A percentile compares a stretch with the other conserved stretches of the same genome.
These are phyloP conservation scores for Myotis planiceps DNA, from an alignment of 2,797 vertebrate genomes.

Conservation along the genomic window DNA sequence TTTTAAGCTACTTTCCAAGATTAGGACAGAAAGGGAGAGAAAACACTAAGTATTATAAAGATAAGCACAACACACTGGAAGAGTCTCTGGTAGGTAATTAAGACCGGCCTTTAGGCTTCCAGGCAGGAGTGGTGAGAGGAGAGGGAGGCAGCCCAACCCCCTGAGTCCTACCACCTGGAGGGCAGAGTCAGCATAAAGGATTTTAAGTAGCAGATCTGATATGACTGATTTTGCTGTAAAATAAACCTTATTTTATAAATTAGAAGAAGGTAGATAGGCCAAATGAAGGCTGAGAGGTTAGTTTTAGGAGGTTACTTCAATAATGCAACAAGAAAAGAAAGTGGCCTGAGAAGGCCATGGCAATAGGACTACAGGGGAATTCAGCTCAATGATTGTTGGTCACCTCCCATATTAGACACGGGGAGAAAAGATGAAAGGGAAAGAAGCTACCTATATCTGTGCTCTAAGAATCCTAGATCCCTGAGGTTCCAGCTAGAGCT, in stretches of 20 bases:
- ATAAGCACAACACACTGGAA: not conserved
- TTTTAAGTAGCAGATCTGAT: not conserved
- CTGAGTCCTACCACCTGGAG: not conserved
- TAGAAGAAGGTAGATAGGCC: not conserved
- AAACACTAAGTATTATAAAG: not conserved
- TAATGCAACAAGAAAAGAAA: not conserved
- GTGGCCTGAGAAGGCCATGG: rapidly evolving
- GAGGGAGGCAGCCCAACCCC: not conserved
- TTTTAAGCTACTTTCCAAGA: not conserved
- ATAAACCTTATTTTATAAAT: not conserved
- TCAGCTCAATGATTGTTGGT: not conserved
- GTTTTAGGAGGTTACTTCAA: not conserved
- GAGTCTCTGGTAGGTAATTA: not conserved
- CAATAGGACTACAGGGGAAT: not conserved
- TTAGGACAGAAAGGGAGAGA: not conserved
- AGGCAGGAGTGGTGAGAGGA: not conserved
- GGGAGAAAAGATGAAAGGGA: not conserved
- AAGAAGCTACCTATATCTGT: not conserved
- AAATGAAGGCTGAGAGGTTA: not conserved
- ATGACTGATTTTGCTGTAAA: not conserved
- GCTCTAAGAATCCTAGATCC: not conserved
- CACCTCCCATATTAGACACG: not conserved
- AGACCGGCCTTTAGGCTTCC: not conserved
- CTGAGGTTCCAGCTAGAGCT: not conserved
- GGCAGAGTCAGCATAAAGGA: not conserved